Percentiles rank a stretch among this genome's conserved stretches.
Evolutionary conservation across 2,797 vertebrate genomes (phyloP).

Genomic region (Megaceryle alcyon): DNA sequence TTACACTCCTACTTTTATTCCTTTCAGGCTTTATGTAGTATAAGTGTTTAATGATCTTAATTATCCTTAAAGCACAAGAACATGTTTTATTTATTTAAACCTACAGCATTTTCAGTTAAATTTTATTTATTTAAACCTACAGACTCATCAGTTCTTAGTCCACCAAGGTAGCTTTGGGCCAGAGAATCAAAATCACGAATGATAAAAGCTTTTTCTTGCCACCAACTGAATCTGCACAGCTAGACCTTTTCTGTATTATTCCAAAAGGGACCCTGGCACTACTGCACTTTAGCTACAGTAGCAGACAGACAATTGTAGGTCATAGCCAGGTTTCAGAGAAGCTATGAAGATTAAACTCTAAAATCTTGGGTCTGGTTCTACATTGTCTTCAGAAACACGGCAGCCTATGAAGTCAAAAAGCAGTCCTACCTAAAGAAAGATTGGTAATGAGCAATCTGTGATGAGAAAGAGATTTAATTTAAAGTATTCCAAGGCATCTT

Average conservation of each 20-base stretch:
- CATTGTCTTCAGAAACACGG: neutral
- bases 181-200: neutral
- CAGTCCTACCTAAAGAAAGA: neutral
- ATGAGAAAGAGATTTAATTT: neutral
- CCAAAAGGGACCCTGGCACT: neutral
- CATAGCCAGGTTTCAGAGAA: constrained; percentile 5
- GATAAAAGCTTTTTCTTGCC: neutral
- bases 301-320: neutral
- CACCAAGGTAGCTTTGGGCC: neutral
- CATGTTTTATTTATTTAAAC: neutral
- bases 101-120: neutral
- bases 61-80: neutral
- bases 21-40: neutral
- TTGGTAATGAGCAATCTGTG: neutral
- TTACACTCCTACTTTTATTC: neutral
- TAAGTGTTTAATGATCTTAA: neutral
- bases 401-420: neutral
- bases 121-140: neutral
- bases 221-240: neutral
- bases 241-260: neutral
- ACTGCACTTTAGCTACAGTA: constrained; percentile 43
- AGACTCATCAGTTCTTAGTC: neutral
- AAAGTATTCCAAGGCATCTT: neutral
- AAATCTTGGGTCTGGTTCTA: neutral
- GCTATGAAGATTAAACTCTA: neutral